These are phyloP conservation scores for Druceiella hillmani DNA, from an alignment of 2,888 invertebrate genomes.

Conservation along the genomic window DNA sequence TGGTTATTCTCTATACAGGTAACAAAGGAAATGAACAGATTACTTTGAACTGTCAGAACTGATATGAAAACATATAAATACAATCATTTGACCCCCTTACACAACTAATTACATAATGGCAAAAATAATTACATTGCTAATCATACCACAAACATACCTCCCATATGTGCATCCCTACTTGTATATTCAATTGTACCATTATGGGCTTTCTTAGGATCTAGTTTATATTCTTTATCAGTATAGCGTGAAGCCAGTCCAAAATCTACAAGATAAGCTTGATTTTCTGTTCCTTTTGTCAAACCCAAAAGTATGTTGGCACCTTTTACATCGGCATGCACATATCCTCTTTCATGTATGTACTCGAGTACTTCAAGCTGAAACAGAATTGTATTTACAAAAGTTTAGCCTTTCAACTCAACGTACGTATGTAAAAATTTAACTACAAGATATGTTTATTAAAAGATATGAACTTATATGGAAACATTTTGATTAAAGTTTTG, in stretches of 20 bases:
- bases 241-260: slow-evolving; percentile 84
- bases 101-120: slow-evolving; percentile 6
- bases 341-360: slow-evolving; percentile 86
- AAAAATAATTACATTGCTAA: slow-evolving; percentile 5
- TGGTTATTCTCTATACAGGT: too few species aligned
- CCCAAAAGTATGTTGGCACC: slow-evolving; percentile 89
- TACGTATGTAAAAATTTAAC: too few species aligned
- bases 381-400: too few species aligned
- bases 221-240: slow-evolving; percentile 73
- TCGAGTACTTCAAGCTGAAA: slow-evolving; percentile 81
- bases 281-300: slow-evolving; percentile 54
- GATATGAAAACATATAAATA: too few species aligned
- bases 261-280: slow-evolving; percentile 85
- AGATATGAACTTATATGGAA: too few species aligned
- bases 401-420: too few species aligned
- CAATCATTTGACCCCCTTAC: too few species aligned
- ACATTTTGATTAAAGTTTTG: slow-evolving; percentile 8
- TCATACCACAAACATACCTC: slow-evolving; percentile 50
- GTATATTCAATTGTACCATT: slow-evolving; percentile 97
- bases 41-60: too few species aligned
- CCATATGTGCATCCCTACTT: slow-evolving; percentile 92
- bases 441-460: too few species aligned
- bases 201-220: slow-evolving; percentile 88
- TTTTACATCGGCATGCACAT: slow-evolving; percentile 95
- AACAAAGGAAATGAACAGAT: too few species aligned